Conservation (phyloP, 2,113 vertebrate genomes). For the Sylvilagus bachmani region DNA sequence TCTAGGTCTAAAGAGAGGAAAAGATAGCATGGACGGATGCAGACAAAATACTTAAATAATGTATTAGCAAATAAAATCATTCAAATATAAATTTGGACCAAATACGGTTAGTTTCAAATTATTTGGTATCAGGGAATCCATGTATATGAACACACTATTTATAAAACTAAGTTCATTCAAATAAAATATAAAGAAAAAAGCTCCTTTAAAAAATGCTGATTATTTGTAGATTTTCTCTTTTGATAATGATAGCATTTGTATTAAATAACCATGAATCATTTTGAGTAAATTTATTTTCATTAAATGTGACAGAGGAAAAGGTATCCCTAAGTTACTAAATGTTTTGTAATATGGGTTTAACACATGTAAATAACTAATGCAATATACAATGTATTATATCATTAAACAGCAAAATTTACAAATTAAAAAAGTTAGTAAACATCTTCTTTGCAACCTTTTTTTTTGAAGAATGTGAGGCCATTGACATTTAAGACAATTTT, state of each 20-base stretch:
- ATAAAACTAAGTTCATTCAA: neutral
- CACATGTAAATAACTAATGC: neutral
- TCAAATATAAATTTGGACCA: neutral
- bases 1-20: neutral
- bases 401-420: constrained; percentile 2
- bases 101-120: neutral
- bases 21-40: neutral
- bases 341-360: neutral
- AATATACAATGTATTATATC: neutral
- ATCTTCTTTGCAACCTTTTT: neutral
- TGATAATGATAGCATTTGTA: neutral
- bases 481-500: neutral
- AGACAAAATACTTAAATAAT: neutral
- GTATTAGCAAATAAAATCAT: neutral
- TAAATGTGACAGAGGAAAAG: neutral
- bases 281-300: neutral
- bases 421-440: neutral
- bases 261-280: neutral
- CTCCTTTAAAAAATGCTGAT: neutral
- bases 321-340: neutral
- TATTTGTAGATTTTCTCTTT: neutral
- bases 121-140: neutral
- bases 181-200: neutral
- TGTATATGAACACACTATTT: rapidly evolving
- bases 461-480: neutral